Base-by-base conservation (phyloP, 2,888 invertebrate species). In the Ormyrus labotus region DNA sequence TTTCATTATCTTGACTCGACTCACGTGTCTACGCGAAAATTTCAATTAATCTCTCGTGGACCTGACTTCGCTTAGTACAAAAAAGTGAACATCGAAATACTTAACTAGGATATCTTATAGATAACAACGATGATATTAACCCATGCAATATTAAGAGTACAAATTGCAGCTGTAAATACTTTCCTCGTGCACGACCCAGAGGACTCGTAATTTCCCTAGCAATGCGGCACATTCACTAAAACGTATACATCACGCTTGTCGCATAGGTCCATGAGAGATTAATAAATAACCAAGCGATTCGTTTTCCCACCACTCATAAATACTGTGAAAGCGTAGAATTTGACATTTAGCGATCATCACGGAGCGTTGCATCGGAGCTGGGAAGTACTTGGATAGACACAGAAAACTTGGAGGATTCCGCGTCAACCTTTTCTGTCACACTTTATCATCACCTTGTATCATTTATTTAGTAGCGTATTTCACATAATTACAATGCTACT, bases 281-380 rank as follows among this genome's bases (percentile, higher is more conserved):
- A 75, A 71, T 76, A 76, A 61, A 76, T 80, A 76, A 53, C 19
- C 72, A 7, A 13, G 53, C 57, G 45, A 57, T 68, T 51, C 51
- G 60, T 6, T 69, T 69, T 68, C 68, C 65, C 48, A 51, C 11
- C 55, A 72, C 63, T 72, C 55, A 50, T 78, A 76, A 71, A 55
- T 65, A 80, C 71, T 72, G 53, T 71, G 57, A 72, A 80, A 76
- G 80, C 71, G 55, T 67, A 72, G 48, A 67, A 80, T 50, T 50
- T 71, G 13, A 72, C 51, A 53, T 64, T 70, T 61, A 51, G 64
- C 65, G 60, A 63, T 69, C n/a, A 67, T 65, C 70, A 70, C 65
- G 74, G 51, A 58, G 61, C 34, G 58, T 79, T 82, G 82, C 79
- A 82, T 82, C 82, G 79, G 82, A 82, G 82, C 79, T 80, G 82